phyloP scores from a whole-genome alignment of 2,888 invertebrate genomes.

The Metalampra italica region DNA sequence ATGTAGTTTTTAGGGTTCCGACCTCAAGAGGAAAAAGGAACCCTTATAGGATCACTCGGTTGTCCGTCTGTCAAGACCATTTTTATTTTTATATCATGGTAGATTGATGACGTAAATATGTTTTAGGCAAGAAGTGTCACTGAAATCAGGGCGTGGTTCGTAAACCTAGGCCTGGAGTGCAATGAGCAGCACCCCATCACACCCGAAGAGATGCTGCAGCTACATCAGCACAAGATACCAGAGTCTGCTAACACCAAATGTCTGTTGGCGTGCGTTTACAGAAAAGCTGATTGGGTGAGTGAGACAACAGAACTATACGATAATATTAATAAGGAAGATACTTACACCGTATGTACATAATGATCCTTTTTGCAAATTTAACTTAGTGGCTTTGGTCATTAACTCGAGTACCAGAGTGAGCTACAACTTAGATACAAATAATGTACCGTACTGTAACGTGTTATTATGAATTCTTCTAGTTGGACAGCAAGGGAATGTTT shows the following conservation, averaged over 20 bases:
- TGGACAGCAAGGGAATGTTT: slow-evolving; percentile 58
- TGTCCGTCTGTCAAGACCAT: too few species aligned
- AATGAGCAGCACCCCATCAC: slow-evolving; percentile 41
- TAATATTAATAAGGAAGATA: too few species aligned
- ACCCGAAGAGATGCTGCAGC: slow-evolving; percentile 43
- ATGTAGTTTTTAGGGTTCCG: too few species aligned
- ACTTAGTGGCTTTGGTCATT: not conserved
- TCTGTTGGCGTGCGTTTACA: slow-evolving; percentile 66
- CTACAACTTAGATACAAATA: too few species aligned
- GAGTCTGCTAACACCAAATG: slow-evolving; percentile 56
- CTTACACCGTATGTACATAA: too few species aligned
- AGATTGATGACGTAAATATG: too few species aligned
- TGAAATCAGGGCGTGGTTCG: slow-evolving; percentile 51
- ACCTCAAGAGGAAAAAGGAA: too few species aligned
- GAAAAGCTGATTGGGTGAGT: slow-evolving; percentile 62
- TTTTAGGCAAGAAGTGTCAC: slow-evolving; percentile 42
- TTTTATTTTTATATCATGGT: too few species aligned
- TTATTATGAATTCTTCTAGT: slow-evolving; percentile 26
- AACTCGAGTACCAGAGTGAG: not conserved
- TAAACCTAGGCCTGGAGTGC: slow-evolving; percentile 49
- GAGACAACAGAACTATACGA: too few species aligned
- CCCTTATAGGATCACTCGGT: too few species aligned
- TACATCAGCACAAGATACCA: slow-evolving; percentile 56
- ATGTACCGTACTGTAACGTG: too few species aligned
- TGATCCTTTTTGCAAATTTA: too few species aligned